These are phyloP conservation scores for Decapterus maruadsi DNA, from an alignment of 2,797 vertebrate species.

Conservation along the genomic window DNA sequence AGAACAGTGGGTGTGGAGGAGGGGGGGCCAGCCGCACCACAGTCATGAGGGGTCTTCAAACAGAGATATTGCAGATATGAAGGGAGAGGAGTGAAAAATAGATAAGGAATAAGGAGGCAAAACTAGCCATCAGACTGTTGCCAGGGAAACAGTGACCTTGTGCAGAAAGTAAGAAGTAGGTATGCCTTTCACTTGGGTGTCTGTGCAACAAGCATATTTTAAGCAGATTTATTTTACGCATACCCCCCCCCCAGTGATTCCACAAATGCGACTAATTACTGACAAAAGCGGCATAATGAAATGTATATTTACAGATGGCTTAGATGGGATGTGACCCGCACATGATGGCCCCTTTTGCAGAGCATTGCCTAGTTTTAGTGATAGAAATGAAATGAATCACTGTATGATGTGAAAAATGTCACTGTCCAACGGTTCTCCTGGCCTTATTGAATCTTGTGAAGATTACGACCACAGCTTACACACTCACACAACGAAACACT, in stretches of 20 bases:
- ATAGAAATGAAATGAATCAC: constrained; percentile 36
- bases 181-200: constrained; percentile 71
- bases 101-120: constrained; percentile 77
- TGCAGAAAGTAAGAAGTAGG: constrained; percentile 76
- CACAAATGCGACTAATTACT: constrained; percentile 49
- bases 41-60: constrained; percentile 78
- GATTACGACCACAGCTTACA: constrained; percentile 2
- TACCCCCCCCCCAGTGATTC: constrained; percentile 50
- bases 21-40: constrained; percentile 31
- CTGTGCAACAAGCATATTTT: constrained; percentile 73
- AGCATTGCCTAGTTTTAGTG: not conserved
- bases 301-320: constrained; percentile 27
- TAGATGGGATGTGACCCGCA: constrained; percentile 30
- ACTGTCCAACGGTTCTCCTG: constrained; percentile 8
- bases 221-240: not conserved
- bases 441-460: constrained; percentile 28
- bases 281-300: constrained; percentile 10
- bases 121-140: constrained; percentile 80
- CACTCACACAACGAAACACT: not conserved
- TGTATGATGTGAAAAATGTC: constrained; percentile 13
- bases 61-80: constrained; percentile 78
- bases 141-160: constrained; percentile 86
- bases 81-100: constrained; percentile 70
- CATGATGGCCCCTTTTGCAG: constrained; percentile 21
- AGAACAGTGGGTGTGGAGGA: constrained; percentile 38